These are phyloP conservation scores for Scyliorhinus canicula DNA, from an alignment of 2,797 vertebrate species.

Conservation along the genomic window DNA sequence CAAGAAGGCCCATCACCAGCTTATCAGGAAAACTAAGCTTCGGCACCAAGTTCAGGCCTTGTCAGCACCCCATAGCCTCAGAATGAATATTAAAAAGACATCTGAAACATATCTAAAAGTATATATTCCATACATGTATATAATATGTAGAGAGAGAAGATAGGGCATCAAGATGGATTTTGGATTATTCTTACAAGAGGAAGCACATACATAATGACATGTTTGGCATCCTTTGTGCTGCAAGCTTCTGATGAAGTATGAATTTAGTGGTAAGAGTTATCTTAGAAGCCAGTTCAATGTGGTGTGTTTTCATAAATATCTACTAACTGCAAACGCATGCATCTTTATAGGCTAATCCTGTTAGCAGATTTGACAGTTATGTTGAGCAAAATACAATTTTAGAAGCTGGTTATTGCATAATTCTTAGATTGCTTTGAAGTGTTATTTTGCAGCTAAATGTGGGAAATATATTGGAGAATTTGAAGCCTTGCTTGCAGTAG, in stretches of 20 bases:
- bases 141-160: no score
- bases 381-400: not conserved
- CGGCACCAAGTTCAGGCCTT: not conserved
- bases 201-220: not conserved
- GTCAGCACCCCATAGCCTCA: not conserved
- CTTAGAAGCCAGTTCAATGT: not conserved
- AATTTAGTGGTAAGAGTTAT: not conserved
- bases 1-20: no score
- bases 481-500: not conserved
- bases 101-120: not conserved
- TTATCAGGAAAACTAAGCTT: no score
- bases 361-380: not conserved
- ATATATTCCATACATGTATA: no score
- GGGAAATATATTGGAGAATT: not conserved
- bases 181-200: not conserved
- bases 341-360: no score
- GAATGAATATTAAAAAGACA: not conserved
- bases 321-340: no score
- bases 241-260: not conserved
- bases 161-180: not conserved
- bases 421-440: not conserved
- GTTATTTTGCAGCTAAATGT: not conserved
- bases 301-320: not conserved
- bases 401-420: not conserved
- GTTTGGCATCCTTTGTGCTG: not conserved